Percentiles rank a stretch among this genome's conserved stretches.
Evolutionary conservation across 2,113 vertebrate species (phyloP).

Genomic region (Machaerirhynchus nigripectus): DNA sequence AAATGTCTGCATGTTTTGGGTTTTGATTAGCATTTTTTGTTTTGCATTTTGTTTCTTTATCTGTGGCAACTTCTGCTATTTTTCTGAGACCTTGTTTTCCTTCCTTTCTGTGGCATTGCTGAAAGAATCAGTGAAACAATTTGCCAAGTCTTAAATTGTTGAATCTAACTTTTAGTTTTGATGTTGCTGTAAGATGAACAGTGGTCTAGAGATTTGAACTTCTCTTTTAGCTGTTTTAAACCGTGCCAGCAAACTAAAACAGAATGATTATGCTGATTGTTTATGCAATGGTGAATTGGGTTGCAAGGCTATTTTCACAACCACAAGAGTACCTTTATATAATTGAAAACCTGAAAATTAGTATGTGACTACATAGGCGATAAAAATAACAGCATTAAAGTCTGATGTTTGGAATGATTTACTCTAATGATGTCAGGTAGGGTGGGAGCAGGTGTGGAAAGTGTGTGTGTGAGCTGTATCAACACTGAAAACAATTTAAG

Average conservation of each 20-base stretch:
- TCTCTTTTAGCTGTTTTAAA: neutral
- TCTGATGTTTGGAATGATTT: neutral
- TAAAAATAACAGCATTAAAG: neutral
- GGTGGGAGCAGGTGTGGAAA: neutral
- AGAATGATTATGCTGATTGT: neutral
- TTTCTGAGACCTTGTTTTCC: neutral
- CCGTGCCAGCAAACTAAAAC: neutral
- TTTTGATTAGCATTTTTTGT: neutral
- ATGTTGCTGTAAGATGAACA: neutral
- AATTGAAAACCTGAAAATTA: neutral
- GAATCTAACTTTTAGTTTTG: neutral
- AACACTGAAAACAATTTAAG: neutral
- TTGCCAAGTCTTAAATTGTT: neutral
- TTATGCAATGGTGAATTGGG: neutral
- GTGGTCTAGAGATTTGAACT: neutral
- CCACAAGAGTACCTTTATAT: neutral
- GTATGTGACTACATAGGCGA: neutral
- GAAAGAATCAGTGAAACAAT: neutral
- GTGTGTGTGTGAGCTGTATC: neutral
- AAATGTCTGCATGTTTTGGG: neutral
- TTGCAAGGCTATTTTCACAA: neutral
- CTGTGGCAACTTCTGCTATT: neutral
- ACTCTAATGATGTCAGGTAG: neutral
- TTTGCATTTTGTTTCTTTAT: neutral
- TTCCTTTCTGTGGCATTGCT: neutral